A percentile compares a stretch with the other conserved stretches of the same genome.
phyloP scores from a whole-genome alignment of 2,888 invertebrate genomes.

The Acleris laterana region DNA sequence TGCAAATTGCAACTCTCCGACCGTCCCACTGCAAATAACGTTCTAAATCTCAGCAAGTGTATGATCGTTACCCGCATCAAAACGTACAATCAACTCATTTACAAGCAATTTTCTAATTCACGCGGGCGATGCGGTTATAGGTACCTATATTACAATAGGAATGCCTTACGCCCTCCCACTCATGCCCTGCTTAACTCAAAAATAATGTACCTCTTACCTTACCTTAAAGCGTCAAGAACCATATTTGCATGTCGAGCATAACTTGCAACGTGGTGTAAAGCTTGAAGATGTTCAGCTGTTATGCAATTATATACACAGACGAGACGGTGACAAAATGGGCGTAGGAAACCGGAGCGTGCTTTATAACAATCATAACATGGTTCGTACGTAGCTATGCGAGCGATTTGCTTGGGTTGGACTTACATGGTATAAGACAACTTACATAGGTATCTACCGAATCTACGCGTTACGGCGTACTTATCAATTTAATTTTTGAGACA shows the following conservation, averaged over 20 bases:
- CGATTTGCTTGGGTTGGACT: conserved; percentile 2
- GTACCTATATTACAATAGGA: not conserved
- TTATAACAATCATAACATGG: conserved; percentile 7
- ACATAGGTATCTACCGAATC: too few species aligned
- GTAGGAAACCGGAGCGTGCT: conserved; percentile 9
- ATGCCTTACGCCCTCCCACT: not conserved
- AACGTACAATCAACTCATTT: not conserved
- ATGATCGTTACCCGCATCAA: too few species aligned
- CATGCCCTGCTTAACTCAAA: not conserved
- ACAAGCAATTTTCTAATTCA: conserved; percentile 1
- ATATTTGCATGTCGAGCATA: not conserved
- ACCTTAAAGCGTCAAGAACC: not conserved
- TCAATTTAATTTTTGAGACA: too few species aligned
- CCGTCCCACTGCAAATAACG: too few species aligned
- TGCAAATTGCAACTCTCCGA: too few species aligned
- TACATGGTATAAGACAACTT: too few species aligned
- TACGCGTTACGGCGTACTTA: too few species aligned
- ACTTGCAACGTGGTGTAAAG: not conserved
- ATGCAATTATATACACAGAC: conserved; percentile 2
- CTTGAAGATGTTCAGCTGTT: not conserved
- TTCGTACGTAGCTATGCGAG: not conserved
- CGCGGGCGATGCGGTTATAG: not conserved
- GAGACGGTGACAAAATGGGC: conserved; percentile 1
- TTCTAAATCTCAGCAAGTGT: too few species aligned
- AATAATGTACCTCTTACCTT: not conserved